Percentiles rank a stretch among this genome's conserved stretches.
Conservation (phyloP, 2,797 vertebrate species). For the Salarias fasciatus region DNA sequence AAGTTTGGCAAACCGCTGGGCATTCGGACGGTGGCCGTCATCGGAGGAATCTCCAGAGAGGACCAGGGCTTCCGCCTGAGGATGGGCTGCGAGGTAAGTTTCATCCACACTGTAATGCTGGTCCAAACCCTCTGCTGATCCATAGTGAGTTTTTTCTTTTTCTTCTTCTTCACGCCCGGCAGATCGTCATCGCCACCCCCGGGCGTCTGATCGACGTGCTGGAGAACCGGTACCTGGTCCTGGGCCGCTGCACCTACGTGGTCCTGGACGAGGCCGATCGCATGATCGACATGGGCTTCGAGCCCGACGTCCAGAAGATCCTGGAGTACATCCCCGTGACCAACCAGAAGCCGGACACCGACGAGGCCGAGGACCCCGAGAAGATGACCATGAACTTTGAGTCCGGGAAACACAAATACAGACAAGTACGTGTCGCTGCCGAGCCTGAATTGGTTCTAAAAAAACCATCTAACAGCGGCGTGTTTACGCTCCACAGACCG, state of each 20-base stretch:
- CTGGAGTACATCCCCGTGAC: constrained; percentile 98
- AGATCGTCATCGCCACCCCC: constrained; percentile 97
- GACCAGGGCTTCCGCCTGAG: constrained; percentile 97
- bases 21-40: constrained; percentile 97
- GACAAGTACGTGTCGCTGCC: constrained; percentile 84
- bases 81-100: constrained; percentile 98
- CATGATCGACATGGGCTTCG: constrained; percentile 99
- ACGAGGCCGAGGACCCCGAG: constrained; percentile 97
- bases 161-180: constrained; percentile 1
- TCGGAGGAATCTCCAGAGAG: constrained; percentile 97
- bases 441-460: too few relatives aligned
- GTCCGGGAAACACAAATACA: constrained; percentile 97
- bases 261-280: constrained; percentile 97
- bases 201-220: constrained; percentile 97
- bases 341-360: constrained; percentile 98
- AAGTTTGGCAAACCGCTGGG: constrained; percentile 97
- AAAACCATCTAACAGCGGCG: background rate
- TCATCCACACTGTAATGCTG: too few relatives aligned
- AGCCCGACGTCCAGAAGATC: constrained; percentile 98
- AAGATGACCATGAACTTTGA: constrained; percentile 98
- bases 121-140: too few relatives aligned
- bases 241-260: constrained; percentile 97
- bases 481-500: constrained; percentile 83
- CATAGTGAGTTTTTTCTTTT: too few relatives aligned
- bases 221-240: constrained; percentile 96